Percentiles rank a stretch among this genome's conserved stretches.
Evolutionary conservation across 23 tunicate genomes (phyloP).

Genomic region (Ciona savignyi): DNA sequence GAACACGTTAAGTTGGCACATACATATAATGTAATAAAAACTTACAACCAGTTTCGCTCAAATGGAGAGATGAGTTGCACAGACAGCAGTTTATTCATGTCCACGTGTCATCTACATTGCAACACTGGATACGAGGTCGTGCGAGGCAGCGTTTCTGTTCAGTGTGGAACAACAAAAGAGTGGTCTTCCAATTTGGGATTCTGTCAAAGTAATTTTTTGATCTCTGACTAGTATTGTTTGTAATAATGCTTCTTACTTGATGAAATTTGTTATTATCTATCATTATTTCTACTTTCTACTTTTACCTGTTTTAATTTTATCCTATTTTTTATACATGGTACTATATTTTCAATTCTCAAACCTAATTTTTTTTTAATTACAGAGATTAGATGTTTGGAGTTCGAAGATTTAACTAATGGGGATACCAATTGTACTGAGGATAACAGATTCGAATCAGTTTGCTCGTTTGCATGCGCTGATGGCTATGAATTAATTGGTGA

Average conservation of each 20-base stretch:
- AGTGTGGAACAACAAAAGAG: slow-evolving; percentile 21
- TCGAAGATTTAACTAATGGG: slow-evolving; percentile 12
- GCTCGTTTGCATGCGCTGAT: slow-evolving; percentile 35
- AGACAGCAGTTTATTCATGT: slow-evolving; percentile 29
- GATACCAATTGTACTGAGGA: slow-evolving; percentile 26
- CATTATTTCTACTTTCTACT: too few species aligned
- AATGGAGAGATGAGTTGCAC: slow-evolving; percentile 54
- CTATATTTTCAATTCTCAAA: neutral
- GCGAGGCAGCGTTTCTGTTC: slow-evolving; percentile 19
- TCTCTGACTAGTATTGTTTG: too few species aligned
- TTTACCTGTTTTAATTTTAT: too few species aligned
- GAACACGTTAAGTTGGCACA: neutral
- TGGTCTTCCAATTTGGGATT: slow-evolving; percentile 48
- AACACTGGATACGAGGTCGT: slow-evolving; percentile 49
- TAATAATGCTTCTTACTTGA: too few species aligned
- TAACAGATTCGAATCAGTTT: slow-evolving; percentile 44
- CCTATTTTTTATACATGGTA: too few species aligned
- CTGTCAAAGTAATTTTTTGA: slow-evolving; percentile 37
- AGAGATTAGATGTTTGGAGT: slow-evolving; percentile 50
- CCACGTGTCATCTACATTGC: slow-evolving; percentile 48
- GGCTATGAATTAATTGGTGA: slow-evolving; percentile 53
- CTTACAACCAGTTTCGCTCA: slow-evolving; percentile 14
- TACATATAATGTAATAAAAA: neutral
- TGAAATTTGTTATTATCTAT: too few species aligned
- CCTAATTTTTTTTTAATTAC: neutral